Evolutionary conservation across 2,797 vertebrate species (phyloP), one percentile per base, ranked within the genome.

Genomic region (Eutrigla gurnardus): DNA sequence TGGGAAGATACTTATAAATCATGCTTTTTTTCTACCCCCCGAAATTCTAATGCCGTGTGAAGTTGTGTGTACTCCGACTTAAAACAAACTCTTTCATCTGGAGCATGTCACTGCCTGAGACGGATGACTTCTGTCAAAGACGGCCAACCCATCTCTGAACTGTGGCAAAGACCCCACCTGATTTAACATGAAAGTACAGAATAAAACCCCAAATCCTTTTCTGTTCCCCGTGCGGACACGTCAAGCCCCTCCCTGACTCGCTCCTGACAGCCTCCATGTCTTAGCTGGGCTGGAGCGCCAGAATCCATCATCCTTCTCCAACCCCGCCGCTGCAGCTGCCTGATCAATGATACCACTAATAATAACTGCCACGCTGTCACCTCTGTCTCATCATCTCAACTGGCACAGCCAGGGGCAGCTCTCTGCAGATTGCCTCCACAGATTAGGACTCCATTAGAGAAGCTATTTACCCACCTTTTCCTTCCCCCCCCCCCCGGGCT

Each of bases 271-370:
- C 80, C 88, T 89, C 81, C 65, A 77, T 65, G 75, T 79, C 86
- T 83, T 60, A 80, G 85, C 87, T 82, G 80, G 91, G 87, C 84
- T 54, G 68, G 75, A 84, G 90, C 90, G 86, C 81, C 84, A 37
- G 37, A 91, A 94, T 93, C 90, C 92, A 94, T 94, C 93, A 94
- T 93, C 83, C 77, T 80, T 87, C 90, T 93, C 83, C 75, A 87
- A 78, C 85, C 75, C 80, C 77, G 72, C 85, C 57, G 39, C 85
- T 87, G 79, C 53, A 53, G 73, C 89, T 83, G 80, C 91, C 94
- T 94, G 93, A 95, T 95, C 94, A 95, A 94, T 94, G 94, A 95
- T 94, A 94, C 88, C 86, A 86, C 93, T 94, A 95, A 94, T 95
- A 94, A 95, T 94, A 95, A 94, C 93, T 82, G 93, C 92, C 91